phyloP scores from a whole-genome alignment of 2,888 invertebrate species.

The Heliconius aoede region DNA sequence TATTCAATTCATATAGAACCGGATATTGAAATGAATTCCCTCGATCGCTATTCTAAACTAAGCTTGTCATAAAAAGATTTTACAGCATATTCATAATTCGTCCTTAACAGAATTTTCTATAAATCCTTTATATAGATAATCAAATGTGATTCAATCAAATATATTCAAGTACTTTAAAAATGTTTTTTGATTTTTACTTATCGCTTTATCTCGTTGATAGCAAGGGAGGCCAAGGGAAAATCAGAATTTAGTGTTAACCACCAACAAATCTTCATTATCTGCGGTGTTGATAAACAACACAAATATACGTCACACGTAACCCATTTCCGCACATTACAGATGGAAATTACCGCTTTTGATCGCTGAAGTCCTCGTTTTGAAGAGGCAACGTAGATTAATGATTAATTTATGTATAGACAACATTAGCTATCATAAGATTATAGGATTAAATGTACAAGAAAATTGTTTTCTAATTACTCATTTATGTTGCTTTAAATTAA shows the following conservation, averaged over 20 bases:
- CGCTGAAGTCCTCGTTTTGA: constrained; percentile 9
- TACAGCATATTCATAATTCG: background rate
- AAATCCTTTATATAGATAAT: background rate
- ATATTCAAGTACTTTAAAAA: no score
- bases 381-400: background rate
- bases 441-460: background rate
- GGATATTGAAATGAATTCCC: constrained; percentile 5
- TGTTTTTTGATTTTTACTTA: no score
- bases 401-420: constrained; percentile 13
- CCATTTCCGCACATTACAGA: constrained; percentile 23
- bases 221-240: no score
- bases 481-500: no score
- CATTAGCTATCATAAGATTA: constrained; percentile 11
- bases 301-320: constrained; percentile 9
- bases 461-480: no score
- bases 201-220: no score
- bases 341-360: constrained; percentile 23
- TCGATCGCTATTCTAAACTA: constrained; percentile 7
- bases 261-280: constrained; percentile 9
- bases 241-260: no score
- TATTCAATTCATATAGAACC: constrained; percentile 9
- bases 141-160: no score
- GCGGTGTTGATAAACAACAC: background rate
- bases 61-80: constrained; percentile 5
- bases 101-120: background rate